Evolutionary conservation across 2,888 invertebrate genomes (phyloP).

Genomic region (Ormyrus thymus): DNA sequence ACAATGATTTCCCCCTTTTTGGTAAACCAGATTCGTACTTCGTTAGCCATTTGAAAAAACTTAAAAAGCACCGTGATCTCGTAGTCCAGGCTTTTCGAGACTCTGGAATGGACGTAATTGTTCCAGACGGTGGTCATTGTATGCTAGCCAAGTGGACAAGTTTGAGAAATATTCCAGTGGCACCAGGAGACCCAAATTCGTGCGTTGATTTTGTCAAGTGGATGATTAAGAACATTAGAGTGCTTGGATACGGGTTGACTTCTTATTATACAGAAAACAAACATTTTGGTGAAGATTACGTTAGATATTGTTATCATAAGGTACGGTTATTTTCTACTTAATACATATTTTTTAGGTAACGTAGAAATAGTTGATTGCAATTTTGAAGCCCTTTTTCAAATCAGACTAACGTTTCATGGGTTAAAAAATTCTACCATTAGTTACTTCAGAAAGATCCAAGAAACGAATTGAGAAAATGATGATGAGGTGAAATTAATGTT

Average conservation of each 20-base stretch:
- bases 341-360: no score
- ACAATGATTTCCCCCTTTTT: not conserved
- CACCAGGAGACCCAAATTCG: no score
- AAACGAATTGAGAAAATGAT: no score
- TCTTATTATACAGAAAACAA: constrained; percentile 92
- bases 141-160: constrained; percentile 93
- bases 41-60: constrained; percentile 74
- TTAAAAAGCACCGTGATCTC: constrained; percentile 86
- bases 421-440: constrained; percentile 51
- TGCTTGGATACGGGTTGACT: constrained; percentile 82
- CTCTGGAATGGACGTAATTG: constrained; percentile 90
- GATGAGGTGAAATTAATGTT: no score
- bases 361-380: no score
- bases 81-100: constrained; percentile 85
- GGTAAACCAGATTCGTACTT: not conserved
- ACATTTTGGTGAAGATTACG: constrained; percentile 86
- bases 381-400: no score
- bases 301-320: constrained; percentile 96
- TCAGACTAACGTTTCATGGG: constrained; percentile 26
- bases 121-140: constrained; percentile 98
- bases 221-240: no score
- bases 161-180: no score
- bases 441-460: not conserved
- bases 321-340: constrained; percentile 71
- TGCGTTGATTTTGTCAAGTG: no score